Evolutionary conservation across 2,888 invertebrate genomes (phyloP).

Genomic region (Oxycera nigricornis): DNA sequence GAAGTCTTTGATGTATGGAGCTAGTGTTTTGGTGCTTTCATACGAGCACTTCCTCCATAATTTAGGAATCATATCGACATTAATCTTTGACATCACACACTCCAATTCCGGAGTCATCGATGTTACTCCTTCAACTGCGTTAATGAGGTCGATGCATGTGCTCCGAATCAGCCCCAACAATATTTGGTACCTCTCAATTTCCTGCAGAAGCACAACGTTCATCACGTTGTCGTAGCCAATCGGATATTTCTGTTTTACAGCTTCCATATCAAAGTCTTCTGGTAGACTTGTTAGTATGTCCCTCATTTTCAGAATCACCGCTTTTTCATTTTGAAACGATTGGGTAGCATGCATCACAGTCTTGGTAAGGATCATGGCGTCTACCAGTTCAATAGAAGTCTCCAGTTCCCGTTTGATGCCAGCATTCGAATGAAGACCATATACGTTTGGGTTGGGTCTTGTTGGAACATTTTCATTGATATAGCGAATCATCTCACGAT

Average conservation of each 20-base stretch:
- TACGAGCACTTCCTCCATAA: conserved; percentile 86
- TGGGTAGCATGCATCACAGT: conserved; percentile 65
- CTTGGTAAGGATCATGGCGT: conserved; percentile 77
- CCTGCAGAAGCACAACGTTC: conserved; percentile 87
- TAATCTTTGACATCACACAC: conserved; percentile 71
- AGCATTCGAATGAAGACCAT: conserved; percentile 89
- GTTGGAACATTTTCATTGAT: conserved; percentile 76
- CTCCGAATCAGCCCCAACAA: conserved; percentile 71
- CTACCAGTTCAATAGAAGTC: conserved; percentile 74
- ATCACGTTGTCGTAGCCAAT: conserved; percentile 86
- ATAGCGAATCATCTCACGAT: conserved; percentile 76
- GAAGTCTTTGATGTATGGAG: conserved; percentile 83
- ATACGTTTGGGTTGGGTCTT: conserved; percentile 83
- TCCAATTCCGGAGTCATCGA: conserved; percentile 89
- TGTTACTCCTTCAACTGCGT: conserved; percentile 82
- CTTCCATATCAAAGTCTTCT: conserved; percentile 57
- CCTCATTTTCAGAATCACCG: conserved; percentile 68
- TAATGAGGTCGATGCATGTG: conserved; percentile 76
- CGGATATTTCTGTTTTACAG: conserved; percentile 70
- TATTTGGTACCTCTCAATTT: conserved; percentile 79
- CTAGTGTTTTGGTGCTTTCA: conserved; percentile 85
- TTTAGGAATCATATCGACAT: conserved; percentile 77
- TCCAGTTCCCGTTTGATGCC: conserved; percentile 86
- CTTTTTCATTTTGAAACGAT: conserved; percentile 70
- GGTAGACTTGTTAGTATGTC: conserved; percentile 65